phyloP scores from a whole-genome alignment of 2,888 invertebrate genomes.

The Piscicola geometra region DNA sequence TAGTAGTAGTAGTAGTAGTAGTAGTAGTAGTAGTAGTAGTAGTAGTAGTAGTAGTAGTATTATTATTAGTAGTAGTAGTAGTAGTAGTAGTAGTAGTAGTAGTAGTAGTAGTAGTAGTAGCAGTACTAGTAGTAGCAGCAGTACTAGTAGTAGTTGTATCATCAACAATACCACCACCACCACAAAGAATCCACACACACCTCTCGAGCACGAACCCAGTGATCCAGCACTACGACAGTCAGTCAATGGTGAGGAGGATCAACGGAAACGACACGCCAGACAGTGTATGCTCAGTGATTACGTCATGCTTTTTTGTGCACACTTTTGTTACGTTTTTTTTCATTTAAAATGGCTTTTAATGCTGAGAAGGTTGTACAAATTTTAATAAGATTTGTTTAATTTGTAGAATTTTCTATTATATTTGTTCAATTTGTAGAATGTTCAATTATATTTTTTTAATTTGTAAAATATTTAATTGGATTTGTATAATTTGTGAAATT shows the following conservation, averaged over 20 bases:
- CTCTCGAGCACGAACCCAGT: constrained; percentile 82
- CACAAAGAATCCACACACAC: constrained; percentile 69
- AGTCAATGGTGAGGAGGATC: constrained; percentile 69
- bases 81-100: constrained; percentile 8
- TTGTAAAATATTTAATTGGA: too few species aligned
- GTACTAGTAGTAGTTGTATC: neutral
- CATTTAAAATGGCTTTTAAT: too few species aligned
- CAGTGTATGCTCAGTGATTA: too few species aligned
- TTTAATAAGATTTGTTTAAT: too few species aligned
- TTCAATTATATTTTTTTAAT: too few species aligned
- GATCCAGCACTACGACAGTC: constrained; percentile 71
- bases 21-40: constrained; percentile 13
- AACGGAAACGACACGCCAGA: constrained; percentile 60
- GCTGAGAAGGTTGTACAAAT: too few species aligned
- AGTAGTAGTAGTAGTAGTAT: constrained; percentile 8
- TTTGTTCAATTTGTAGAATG: too few species aligned
- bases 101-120: constrained; percentile 12
- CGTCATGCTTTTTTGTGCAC: too few species aligned
- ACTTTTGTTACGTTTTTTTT: too few species aligned
- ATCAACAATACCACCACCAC: neutral
- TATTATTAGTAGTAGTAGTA: neutral
- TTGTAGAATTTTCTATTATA: too few species aligned
- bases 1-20: constrained; percentile 8
- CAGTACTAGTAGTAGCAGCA: constrained; percentile 7
- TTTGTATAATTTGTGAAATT: too few species aligned